Percentiles rank a stretch among this genome's conserved stretches.
phyloP scores from a whole-genome alignment of 2,113 vertebrate species.

The Pampusana beccarii region DNA sequence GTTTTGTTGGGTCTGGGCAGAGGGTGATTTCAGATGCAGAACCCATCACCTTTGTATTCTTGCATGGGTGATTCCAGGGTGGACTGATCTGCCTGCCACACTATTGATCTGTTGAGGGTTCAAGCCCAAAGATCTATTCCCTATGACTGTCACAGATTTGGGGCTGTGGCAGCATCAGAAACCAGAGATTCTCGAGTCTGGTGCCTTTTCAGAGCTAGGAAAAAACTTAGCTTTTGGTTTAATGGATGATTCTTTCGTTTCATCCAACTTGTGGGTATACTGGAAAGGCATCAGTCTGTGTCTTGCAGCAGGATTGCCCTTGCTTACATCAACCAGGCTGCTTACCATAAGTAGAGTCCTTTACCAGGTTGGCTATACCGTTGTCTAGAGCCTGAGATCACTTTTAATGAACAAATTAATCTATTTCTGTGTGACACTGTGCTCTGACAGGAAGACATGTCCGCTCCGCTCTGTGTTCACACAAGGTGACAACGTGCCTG shows the following conservation, averaged over 20 bases:
- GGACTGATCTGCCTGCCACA: background rate
- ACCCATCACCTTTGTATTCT: background rate
- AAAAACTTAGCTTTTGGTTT: background rate
- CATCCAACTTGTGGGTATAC: background rate
- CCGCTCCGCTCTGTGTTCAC: background rate
- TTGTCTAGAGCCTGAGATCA: background rate
- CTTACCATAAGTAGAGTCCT: background rate
- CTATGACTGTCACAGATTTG: background rate
- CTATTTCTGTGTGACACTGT: background rate
- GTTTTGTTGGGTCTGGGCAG: background rate
- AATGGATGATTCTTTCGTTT: background rate
- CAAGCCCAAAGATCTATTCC: background rate
- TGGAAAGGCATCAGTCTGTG: background rate
- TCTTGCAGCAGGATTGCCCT: background rate
- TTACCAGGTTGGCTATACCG: background rate
- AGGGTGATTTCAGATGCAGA: background rate
- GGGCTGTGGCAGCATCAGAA: background rate
- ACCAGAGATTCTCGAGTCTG: background rate
- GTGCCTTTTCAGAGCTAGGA: background rate
- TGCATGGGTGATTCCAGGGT: background rate
- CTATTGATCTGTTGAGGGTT: background rate
- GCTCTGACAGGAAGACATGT: background rate
- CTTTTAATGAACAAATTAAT: background rate
- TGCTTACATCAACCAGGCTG: background rate
- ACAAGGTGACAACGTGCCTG: background rate